Evolutionary conservation across 2,797 vertebrate genomes (phyloP).

Genomic region (Dendrocincla fuliginosa): DNA sequence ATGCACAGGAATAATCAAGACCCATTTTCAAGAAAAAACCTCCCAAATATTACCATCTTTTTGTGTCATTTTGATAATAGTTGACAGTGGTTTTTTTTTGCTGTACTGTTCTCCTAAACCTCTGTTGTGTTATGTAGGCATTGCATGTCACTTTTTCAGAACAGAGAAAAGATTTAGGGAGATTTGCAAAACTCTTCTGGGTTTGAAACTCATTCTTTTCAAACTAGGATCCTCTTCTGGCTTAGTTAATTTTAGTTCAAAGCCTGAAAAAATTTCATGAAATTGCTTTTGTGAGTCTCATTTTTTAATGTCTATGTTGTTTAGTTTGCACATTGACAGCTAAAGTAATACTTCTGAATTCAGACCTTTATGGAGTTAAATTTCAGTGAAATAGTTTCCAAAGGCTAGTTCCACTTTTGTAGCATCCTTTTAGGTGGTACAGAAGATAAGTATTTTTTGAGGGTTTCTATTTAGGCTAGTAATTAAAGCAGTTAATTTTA

Average conservation of each 20-base stretch:
- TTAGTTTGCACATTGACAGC: not conserved
- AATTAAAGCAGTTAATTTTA: not conserved
- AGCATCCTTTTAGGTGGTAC: not conserved
- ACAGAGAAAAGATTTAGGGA: not conserved
- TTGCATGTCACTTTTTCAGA: not conserved
- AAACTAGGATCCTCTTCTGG: not conserved
- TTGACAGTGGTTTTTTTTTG: rapidly evolving
- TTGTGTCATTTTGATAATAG: not conserved
- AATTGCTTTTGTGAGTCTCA: not conserved
- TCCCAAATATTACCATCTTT: not conserved
- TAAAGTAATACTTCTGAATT: not conserved
- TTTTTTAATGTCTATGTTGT: not conserved
- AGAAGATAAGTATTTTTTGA: not conserved
- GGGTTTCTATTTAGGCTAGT: not conserved
- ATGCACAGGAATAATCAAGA: not conserved
- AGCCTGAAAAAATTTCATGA: not conserved
- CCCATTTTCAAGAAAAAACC: not conserved
- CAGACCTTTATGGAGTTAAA: not conserved
- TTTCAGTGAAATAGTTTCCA: not conserved
- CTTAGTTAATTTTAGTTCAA: not conserved
- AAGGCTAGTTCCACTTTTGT: not conserved
- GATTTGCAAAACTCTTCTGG: not conserved
- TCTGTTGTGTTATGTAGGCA: not conserved
- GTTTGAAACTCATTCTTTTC: not conserved
- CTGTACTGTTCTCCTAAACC: not conserved